Percentiles rank a stretch among this genome's conserved stretches.
Conservation (phyloP, 2,113 vertebrate genomes). For the Cebidichthys violaceus region DNA sequence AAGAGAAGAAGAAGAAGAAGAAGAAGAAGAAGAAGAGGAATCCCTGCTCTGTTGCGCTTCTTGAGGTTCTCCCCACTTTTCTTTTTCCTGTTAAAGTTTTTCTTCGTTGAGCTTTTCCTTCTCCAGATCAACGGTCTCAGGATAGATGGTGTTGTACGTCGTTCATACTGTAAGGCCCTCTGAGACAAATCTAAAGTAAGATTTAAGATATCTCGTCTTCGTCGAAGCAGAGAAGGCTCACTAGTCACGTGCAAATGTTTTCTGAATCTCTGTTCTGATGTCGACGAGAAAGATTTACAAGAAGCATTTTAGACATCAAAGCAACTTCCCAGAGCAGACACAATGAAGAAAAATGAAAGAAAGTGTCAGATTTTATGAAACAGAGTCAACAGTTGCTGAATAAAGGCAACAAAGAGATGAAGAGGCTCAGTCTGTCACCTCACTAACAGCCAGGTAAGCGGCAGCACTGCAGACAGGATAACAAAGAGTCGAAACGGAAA, state of each 20-base stretch:
- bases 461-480: neutral
- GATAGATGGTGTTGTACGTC: neutral
- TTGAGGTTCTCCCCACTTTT: too few relatives aligned
- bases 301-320: neutral
- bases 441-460: neutral
- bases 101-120: neutral
- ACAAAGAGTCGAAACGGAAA: neutral
- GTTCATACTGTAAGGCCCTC: too few relatives aligned
- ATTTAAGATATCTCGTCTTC: neutral
- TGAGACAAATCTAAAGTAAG: neutral
- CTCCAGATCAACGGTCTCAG: neutral
- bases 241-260: neutral
- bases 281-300: neutral
- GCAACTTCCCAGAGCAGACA: neutral
- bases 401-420: neutral
- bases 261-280: neutral
- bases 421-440: neutral
- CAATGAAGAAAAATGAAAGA: neutral
- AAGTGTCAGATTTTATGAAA: neutral
- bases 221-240: too few relatives aligned
- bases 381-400: neutral
- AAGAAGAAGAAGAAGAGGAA: too few relatives aligned
- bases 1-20: neutral
- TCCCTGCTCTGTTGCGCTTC: too few relatives aligned
- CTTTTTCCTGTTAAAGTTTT: too few relatives aligned